phyloP scores from a whole-genome alignment of 2,113 vertebrate genomes.

The Pelobates fuscus region DNA sequence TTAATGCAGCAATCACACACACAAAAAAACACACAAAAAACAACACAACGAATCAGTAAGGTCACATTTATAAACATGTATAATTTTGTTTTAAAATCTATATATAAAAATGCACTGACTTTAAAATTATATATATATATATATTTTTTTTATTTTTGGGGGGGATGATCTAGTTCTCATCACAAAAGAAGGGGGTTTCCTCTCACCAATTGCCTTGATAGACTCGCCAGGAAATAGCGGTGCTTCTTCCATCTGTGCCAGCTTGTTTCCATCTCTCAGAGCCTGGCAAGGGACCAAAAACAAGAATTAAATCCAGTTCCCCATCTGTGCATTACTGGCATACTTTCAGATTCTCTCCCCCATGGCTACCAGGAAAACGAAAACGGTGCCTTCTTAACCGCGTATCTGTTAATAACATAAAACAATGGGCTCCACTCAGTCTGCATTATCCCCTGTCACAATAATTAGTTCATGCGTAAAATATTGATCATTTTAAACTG shows the following conservation, averaged over 20 bases:
- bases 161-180: too few relatives aligned
- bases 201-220: conserved; percentile 84
- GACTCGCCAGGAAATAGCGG: conserved; percentile 91
- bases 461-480: conserved; percentile 13
- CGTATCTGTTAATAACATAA: not conserved
- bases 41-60: too few relatives aligned
- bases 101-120: too few relatives aligned
- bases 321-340: conserved; percentile 46
- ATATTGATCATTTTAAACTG: conserved; percentile 10
- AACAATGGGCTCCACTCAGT: conserved; percentile 4
- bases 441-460: conserved; percentile 3
- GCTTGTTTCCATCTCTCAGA: conserved; percentile 79
- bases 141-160: too few relatives aligned
- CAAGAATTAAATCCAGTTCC: conserved; percentile 60
- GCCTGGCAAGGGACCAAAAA: conserved; percentile 70
- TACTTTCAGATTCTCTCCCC: not conserved
- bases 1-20: too few relatives aligned
- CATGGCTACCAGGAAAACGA: not conserved
- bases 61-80: too few relatives aligned
- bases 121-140: too few relatives aligned
- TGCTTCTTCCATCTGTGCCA: conserved; percentile 84
- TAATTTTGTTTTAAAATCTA: too few relatives aligned
- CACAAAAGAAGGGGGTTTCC: not conserved
- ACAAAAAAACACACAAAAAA: too few relatives aligned
- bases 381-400: not conserved